Percentiles rank a stretch among this genome's conserved stretches.
These are phyloP conservation scores for Silurus asotus DNA, from an alignment of 2,113 vertebrate genomes.

Conservation along the genomic window DNA sequence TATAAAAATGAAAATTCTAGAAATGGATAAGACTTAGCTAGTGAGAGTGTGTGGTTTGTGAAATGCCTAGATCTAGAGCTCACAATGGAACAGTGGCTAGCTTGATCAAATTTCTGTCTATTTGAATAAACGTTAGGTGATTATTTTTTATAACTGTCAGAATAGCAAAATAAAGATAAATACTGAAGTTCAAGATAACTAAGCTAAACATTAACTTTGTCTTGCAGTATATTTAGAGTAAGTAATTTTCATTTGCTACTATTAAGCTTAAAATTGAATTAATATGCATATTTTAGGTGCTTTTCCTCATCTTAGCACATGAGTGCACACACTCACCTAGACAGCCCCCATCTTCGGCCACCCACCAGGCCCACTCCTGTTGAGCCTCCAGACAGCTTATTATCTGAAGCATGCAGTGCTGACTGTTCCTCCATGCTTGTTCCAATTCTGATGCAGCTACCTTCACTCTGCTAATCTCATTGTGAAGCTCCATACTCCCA, in stretches of 20 bases:
- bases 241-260: neutral
- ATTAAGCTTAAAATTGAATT: neutral
- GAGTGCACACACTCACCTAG: constrained; percentile 74
- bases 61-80: neutral
- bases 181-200: neutral
- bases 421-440: constrained; percentile 64
- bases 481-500: constrained; percentile 49
- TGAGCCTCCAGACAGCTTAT: constrained; percentile 71
- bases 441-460: constrained; percentile 68
- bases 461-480: constrained; percentile 60
- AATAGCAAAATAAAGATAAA: neutral
- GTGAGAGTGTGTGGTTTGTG: neutral
- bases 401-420: constrained; percentile 72
- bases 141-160: neutral
- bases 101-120: neutral
- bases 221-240: neutral
- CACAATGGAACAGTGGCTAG: neutral
- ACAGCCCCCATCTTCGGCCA: constrained; percentile 70
- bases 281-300: neutral
- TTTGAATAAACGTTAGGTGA: neutral
- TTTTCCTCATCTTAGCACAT: neutral
- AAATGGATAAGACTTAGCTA: neutral
- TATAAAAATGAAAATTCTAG: neutral
- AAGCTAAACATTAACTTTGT: neutral
- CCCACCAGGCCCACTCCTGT: constrained; percentile 58